phyloP scores from a whole-genome alignment of 2,797 vertebrate genomes.

The Tenualosa thibaudeaui region DNA sequence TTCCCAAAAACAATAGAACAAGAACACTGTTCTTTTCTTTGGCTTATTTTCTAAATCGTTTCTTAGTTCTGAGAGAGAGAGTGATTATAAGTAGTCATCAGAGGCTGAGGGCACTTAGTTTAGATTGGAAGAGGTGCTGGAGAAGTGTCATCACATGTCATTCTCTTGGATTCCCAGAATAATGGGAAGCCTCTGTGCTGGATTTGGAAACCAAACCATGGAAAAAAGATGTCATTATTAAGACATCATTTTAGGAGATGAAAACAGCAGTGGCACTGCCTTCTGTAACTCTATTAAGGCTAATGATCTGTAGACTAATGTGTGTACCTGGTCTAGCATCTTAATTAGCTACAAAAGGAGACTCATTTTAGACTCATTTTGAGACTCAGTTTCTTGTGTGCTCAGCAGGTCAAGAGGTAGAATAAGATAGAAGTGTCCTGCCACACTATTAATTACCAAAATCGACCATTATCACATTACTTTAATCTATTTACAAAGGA shows the following conservation, averaged over 20 bases:
- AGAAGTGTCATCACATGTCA: not conserved
- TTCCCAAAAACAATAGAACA: not conserved
- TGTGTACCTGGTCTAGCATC: too few species aligned
- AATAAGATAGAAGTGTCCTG: too few species aligned
- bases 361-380: not conserved
- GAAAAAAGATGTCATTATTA: constrained; percentile 9
- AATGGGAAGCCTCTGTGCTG: not conserved
- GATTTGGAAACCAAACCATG: not conserved
- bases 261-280: not conserved
- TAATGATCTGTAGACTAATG: not conserved
- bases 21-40: not conserved
- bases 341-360: not conserved
- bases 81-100: not conserved
- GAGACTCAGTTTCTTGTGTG: not conserved
- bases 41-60: not conserved
- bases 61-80: not conserved
- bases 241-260: not conserved
- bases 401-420: too few species aligned
- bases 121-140: not conserved
- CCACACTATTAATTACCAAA: too few species aligned
- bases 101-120: not conserved
- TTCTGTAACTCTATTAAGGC: not conserved
- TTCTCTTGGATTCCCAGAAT: not conserved
- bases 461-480: too few species aligned
- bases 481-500: too few species aligned